Evolutionary conservation across 1,140 invertebrate genomes (phyloP), one percentile per base, ranked within the genome.

Genomic region (Melanaphis sacchari): DNA sequence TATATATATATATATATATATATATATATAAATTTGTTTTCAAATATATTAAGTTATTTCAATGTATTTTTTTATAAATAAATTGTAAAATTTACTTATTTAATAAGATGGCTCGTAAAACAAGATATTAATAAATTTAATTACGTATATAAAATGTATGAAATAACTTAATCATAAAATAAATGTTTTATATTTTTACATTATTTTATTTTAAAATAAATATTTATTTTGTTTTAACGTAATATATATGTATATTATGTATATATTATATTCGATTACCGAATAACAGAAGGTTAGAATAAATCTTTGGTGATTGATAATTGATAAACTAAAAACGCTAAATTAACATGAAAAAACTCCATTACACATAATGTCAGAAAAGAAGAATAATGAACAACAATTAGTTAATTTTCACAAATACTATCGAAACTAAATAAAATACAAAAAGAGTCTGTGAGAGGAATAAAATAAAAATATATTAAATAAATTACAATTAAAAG

Each of bases 101-200:
- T 76, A 76, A 66, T 66, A 11, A 66, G 2, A 76, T 76, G 31
- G 5, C 31, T 76, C n/a, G n/a, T 76, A 76, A 76, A 76, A n/a
- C 59, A n/a, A 66, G 6, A 31, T n/a, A 76, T 31, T 18, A 76
- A 76, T 18, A 76, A 76, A 76, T 76, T n/a, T 15, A 76, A 76
- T 76, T 76, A n/a, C 15, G 15, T 76, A 18, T 76, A 76, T 76
- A n/a, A 76, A n/a, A 76, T 76, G 31, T 18, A n/a, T 36, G 4
- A 76, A 76, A 76, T 76, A 76, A n/a, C 15, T 76, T 76, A n/a
- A 66, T 76, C 31, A 76, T 76, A 76, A 76, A 76, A n/a, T n/a
- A n/a, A n/a, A 66, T 31, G 31, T n/a, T 31, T 31, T 31, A 66
- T 15, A 66, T 66, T 66, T 66, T 66, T 66, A 66, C 31, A 31